These are phyloP conservation scores for Acarapis woodi DNA, from an alignment of 1,140 invertebrate genomes.

Conservation along the genomic window DNA sequence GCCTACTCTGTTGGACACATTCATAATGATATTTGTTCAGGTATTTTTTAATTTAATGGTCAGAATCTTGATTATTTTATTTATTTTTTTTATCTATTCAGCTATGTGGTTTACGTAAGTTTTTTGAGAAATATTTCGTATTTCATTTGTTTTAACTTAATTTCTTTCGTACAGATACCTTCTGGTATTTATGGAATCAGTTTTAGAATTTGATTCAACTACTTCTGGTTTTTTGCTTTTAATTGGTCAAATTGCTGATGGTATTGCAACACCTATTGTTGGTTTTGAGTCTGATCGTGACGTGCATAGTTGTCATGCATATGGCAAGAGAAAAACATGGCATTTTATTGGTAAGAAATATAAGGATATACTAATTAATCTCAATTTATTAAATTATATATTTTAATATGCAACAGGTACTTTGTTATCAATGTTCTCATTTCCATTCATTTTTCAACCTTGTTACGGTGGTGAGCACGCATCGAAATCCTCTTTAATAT, in stretches of 20 bases:
- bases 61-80: conserved; percentile 39
- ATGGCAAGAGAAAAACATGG: conserved; percentile 66
- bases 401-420: too few relatives aligned
- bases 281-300: conserved; percentile 53
- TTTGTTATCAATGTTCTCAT: conserved; percentile 40
- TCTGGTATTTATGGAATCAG: conserved; percentile 9
- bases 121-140: neutral
- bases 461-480: conserved; percentile 36
- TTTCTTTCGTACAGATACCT: neutral
- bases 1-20: conserved; percentile 53
- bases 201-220: conserved; percentile 30
- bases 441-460: conserved; percentile 63
- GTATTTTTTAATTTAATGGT: conserved; percentile 90
- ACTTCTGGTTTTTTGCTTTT: conserved; percentile 47
- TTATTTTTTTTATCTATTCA: conserved; percentile 46
- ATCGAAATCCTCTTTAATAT: conserved; percentile 37
- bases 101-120: conserved; percentile 80
- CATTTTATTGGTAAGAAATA: conserved; percentile 72
- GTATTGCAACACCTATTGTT: conserved; percentile 56
- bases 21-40: conserved; percentile 78
- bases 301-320: conserved; percentile 22
- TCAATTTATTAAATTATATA: conserved; percentile 7
- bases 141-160: neutral
- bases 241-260: conserved; percentile 65
- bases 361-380: too few relatives aligned